Percentiles rank a stretch among this genome's conserved stretches.
phyloP scores from a whole-genome alignment of 2,113 vertebrate species.

The Ursus arctos region DNA sequence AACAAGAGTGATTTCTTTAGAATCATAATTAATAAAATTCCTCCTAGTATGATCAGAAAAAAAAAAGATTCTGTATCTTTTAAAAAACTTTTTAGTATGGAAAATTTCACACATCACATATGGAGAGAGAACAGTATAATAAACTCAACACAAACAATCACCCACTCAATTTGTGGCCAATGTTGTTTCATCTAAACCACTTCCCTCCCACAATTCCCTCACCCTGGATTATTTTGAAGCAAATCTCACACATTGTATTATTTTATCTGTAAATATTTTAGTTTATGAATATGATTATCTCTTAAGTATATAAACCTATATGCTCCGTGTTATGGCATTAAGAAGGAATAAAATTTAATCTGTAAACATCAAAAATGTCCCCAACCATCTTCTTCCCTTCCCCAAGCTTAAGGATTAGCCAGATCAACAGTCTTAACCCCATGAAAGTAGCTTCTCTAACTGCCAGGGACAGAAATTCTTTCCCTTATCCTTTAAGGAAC shows the following conservation, averaged over 20 bases:
- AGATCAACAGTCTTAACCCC: neutral
- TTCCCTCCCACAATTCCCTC: neutral
- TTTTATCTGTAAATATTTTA: neutral
- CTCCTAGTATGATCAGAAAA: neutral
- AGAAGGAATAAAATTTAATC: slow-evolving; percentile 13
- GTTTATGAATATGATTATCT: neutral
- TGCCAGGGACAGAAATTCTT: neutral
- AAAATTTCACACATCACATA: neutral
- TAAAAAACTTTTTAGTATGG: neutral
- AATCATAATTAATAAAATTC: neutral
- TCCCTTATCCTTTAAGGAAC: neutral
- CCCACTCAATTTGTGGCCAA: neutral
- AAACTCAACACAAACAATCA: neutral
- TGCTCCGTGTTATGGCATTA: neutral
- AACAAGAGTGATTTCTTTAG: slow-evolving; percentile 7
- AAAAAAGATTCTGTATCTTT: neutral
- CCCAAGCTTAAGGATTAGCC: neutral
- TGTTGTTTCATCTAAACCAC: neutral
- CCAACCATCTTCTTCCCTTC: neutral
- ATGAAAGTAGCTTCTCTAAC: neutral
- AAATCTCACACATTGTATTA: neutral
- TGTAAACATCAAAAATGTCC: neutral
- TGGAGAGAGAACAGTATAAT: neutral
- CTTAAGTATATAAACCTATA: neutral
- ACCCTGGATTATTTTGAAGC: neutral